phyloP scores from a whole-genome alignment of 2,113 vertebrate species.

The Solea solea region DNA sequence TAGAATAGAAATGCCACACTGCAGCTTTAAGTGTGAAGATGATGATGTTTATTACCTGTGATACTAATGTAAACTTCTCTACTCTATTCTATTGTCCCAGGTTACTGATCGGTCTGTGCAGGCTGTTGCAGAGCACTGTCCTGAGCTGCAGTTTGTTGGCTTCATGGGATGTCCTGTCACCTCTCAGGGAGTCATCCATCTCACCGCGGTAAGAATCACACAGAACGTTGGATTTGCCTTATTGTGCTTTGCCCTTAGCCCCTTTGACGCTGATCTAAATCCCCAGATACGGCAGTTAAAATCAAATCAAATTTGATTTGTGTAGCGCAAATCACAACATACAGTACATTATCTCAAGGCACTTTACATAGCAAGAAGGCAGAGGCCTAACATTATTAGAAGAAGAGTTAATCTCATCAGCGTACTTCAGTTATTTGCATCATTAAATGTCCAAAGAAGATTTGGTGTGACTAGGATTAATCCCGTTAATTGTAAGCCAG shows the following conservation, averaged over 20 bases:
- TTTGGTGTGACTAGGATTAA: conserved; percentile 30
- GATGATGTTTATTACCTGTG: too few relatives aligned
- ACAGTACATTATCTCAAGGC: too few relatives aligned
- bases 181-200: conserved; percentile 96
- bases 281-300: too few relatives aligned
- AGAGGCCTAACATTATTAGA: too few relatives aligned
- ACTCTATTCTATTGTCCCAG: conserved; percentile 70
- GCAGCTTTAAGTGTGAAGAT: too few relatives aligned
- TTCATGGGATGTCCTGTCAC: conserved; percentile 99
- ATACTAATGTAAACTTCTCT: neutral
- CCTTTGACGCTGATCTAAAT: neutral
- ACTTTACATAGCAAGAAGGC: too few relatives aligned
- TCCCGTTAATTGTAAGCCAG: conserved; percentile 39
- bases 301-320: too few relatives aligned
- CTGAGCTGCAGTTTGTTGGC: conserved; percentile 94
- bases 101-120: conserved; percentile 94
- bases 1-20: too few relatives aligned
- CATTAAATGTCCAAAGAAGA: conserved; percentile 43
- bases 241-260: neutral
- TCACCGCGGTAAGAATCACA: conserved; percentile 89
- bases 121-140: conserved; percentile 95
- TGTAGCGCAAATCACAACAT: too few relatives aligned
- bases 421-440: conserved; percentile 28
- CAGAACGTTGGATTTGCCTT: neutral
- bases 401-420: too few relatives aligned